A percentile compares a stretch with the other conserved stretches of the same genome.
phyloP scores from a whole-genome alignment of 2,888 invertebrate genomes.

The Spialia ferax region DNA sequence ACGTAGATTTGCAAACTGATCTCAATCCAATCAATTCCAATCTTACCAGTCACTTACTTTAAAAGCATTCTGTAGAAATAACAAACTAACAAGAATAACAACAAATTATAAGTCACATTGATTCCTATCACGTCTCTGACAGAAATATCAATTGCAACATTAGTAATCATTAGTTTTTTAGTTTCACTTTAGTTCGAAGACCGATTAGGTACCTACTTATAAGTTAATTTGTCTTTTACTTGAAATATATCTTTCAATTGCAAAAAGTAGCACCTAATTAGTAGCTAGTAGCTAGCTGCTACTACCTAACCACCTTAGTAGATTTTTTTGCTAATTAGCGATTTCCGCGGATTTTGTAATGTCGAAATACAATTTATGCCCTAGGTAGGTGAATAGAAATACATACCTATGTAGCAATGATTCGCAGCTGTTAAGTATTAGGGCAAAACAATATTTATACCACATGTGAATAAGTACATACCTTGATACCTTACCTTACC shows the following conservation, averaged over 20 bases:
- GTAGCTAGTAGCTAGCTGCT: too few species aligned
- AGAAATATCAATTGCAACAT: conserved; percentile 14
- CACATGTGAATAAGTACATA: too few species aligned
- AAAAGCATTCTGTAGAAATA: neutral
- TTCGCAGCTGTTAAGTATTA: neutral
- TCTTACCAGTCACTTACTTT: neutral
- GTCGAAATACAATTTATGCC: neutral
- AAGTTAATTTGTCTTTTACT: conserved; percentile 32
- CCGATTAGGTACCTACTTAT: too few species aligned
- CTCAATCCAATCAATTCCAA: neutral
- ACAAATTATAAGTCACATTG: conserved; percentile 22
- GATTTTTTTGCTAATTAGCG: neutral
- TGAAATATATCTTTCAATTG: conserved; percentile 3
- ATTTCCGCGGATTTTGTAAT: conserved; percentile 4
- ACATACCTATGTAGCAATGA: too few species aligned
- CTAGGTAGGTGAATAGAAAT: too few species aligned
- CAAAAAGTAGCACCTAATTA: conserved; percentile 11
- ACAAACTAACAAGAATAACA: conserved; percentile 22
- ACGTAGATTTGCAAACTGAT: neutral
- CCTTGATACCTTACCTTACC: too few species aligned
- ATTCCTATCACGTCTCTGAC: conserved; percentile 25
- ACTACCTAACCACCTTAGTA: neutral
- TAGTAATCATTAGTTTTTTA: neutral
- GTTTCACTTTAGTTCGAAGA: conserved; percentile 9
- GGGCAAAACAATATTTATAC: neutral